Evolutionary conservation across 1,140 invertebrate genomes (phyloP).

Genomic region (Heliconius himera): DNA sequence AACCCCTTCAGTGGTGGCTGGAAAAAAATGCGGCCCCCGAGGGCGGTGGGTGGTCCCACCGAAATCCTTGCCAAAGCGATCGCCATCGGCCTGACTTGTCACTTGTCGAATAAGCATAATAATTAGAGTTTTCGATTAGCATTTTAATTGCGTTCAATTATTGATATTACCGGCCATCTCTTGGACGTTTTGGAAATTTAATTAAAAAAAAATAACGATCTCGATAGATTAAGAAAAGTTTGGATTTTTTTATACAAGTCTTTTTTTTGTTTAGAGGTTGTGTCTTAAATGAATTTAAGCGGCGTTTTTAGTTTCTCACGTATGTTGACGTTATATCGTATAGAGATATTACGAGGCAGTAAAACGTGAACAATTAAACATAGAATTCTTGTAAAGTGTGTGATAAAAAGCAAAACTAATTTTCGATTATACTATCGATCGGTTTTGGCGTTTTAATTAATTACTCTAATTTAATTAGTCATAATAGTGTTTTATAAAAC

Average conservation of each 20-base stretch:
- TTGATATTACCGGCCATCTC: conserved; percentile 26
- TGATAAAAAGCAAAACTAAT: conserved; percentile 34
- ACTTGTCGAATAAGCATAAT: conserved; percentile 80
- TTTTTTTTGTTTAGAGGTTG: neutral
- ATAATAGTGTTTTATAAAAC: conserved; percentile 34
- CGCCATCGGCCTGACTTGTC: conserved; percentile 74
- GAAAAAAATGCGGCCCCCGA: conserved; percentile 70
- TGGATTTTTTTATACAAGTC: too few relatives aligned
- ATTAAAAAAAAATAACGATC: conserved; percentile 8
- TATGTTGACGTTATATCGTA: conserved; percentile 4
- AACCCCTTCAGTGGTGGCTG: conserved; percentile 79
- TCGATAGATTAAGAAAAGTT: neutral
- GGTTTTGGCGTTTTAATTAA: conserved; percentile 37
- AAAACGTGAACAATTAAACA: conserved; percentile 14
- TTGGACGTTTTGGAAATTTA: conserved; percentile 22
- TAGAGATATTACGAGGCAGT: neutral
- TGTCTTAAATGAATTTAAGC: neutral
- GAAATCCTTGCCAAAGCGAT: conserved; percentile 79
- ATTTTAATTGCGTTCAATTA: conserved; percentile 54
- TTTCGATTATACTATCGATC: conserved; percentile 30
- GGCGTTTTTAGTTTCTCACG: neutral
- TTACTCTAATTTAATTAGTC: conserved; percentile 33
- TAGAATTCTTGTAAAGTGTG: neutral
- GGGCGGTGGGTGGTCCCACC: conserved; percentile 66
- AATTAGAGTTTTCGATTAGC: conserved; percentile 78